These are phyloP conservation scores for Phalacrocorax carbo DNA, from an alignment of 2,113 vertebrate genomes.

Conservation along the genomic window DNA sequence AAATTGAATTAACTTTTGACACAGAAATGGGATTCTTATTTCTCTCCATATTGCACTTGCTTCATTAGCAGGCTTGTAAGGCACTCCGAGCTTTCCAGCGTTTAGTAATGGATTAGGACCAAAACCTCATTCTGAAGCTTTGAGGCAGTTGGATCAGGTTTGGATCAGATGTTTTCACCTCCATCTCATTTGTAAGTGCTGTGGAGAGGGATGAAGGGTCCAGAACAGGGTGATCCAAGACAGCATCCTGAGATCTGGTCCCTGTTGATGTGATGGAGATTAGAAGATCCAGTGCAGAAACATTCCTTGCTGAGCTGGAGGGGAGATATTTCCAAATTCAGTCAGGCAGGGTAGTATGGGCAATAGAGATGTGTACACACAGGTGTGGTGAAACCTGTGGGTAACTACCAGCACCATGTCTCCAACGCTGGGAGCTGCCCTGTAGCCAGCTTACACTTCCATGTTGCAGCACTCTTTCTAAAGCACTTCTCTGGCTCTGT, in stretches of 20 bases:
- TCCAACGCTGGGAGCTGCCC: background rate
- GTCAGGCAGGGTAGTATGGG: background rate
- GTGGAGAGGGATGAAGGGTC: background rate
- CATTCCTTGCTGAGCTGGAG: background rate
- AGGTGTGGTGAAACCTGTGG: accelerated
- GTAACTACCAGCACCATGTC: background rate
- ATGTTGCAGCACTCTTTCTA: background rate
- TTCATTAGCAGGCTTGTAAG: background rate
- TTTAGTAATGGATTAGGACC: background rate
- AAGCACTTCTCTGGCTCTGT: background rate
- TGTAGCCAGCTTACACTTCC: background rate
- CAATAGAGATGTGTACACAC: background rate
- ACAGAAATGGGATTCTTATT: background rate
- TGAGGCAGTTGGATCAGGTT: background rate
- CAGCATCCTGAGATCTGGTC: background rate
- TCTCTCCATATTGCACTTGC: background rate
- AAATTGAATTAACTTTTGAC: background rate
- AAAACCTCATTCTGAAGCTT: background rate
- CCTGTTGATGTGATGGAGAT: accelerated
- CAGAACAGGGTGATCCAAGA: background rate
- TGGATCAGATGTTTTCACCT: background rate
- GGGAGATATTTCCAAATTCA: background rate
- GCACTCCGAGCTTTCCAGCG: background rate
- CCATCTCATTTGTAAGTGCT: background rate
- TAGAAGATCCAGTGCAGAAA: background rate